These are phyloP conservation scores for Cabera pusaria DNA, from an alignment of 2,888 invertebrate genomes.

Conservation along the genomic window DNA sequence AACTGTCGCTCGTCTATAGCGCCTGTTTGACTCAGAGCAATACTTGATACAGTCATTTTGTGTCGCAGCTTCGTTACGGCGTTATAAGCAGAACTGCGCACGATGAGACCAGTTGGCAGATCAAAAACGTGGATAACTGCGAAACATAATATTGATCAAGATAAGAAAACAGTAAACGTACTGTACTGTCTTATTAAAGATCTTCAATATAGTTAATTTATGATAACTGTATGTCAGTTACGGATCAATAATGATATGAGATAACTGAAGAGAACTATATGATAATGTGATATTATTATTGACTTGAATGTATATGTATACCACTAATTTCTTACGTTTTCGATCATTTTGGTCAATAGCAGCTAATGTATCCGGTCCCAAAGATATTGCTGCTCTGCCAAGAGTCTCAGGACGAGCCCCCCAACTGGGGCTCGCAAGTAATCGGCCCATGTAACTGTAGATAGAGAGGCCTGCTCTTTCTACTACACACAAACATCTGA, in stretches of 20 bases:
- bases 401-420: conserved; percentile 93
- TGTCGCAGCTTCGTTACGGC: conserved; percentile 90
- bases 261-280: too few relatives aligned
- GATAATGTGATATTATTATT: too few relatives aligned
- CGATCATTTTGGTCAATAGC: conserved; percentile 93
- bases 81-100: conserved; percentile 86
- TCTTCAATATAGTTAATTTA: too few relatives aligned
- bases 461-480: conserved; percentile 93
- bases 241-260: too few relatives aligned
- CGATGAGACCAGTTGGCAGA: conserved; percentile 85
- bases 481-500: conserved; percentile 95
- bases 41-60: conserved; percentile 89
- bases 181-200: too few relatives aligned
- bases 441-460: conserved; percentile 96
- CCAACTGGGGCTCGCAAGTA: conserved; percentile 93
- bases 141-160: too few relatives aligned
- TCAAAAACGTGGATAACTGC: conserved; percentile 94
- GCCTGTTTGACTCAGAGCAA: conserved; percentile 94
- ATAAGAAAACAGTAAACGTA: too few relatives aligned
- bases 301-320: too few relatives aligned
- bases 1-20: conserved; percentile 90
- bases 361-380: conserved; percentile 94
- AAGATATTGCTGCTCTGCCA: conserved; percentile 88
- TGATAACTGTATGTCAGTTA: too few relatives aligned
- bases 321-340: conserved; percentile 84